Evolutionary conservation across 2,888 invertebrate species (phyloP).

Genomic region (Pandemis heparana): DNA sequence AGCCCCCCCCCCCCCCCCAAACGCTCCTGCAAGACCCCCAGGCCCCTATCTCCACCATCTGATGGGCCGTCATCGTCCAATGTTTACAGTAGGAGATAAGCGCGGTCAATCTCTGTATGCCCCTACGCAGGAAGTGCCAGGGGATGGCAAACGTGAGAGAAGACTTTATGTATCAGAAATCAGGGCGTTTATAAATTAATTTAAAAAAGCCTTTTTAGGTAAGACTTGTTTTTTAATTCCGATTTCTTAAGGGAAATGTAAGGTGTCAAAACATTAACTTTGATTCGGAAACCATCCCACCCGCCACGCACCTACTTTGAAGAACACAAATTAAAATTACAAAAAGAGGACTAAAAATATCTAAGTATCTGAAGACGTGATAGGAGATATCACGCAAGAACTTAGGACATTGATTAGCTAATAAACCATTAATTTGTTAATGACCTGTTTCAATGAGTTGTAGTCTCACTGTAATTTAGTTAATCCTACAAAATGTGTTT

Average conservation of each 20-base stretch:
- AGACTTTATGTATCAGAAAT: neutral
- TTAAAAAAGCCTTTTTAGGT: no score
- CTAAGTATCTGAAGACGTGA: no score
- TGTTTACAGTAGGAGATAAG: constrained; percentile 74
- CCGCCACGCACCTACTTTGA: no score
- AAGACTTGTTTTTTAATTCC: no score
- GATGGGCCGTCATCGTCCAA: constrained; percentile 61
- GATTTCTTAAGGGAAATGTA: no score
- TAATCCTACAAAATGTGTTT: neutral
- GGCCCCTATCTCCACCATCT: constrained; percentile 51
- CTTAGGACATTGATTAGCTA: neutral
- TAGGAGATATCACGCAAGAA: neutral
- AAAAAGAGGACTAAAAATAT: no score
- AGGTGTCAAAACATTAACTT: no score
- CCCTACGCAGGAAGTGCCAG: constrained; percentile 57
- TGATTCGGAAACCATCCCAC: no score
- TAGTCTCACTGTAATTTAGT: neutral
- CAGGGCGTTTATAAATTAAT: no score
- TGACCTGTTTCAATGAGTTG: constrained; percentile 1
- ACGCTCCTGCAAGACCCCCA: neutral
- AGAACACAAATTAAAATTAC: no score
- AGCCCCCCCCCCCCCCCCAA: constrained; percentile 32
- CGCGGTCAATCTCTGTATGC: constrained; percentile 71
- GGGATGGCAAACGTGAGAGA: constrained; percentile 25
- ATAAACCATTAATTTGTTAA: constrained; percentile 9